Evolutionary conservation across 2,113 vertebrate genomes (phyloP).

Genomic region (Arothron firmamentum): DNA sequence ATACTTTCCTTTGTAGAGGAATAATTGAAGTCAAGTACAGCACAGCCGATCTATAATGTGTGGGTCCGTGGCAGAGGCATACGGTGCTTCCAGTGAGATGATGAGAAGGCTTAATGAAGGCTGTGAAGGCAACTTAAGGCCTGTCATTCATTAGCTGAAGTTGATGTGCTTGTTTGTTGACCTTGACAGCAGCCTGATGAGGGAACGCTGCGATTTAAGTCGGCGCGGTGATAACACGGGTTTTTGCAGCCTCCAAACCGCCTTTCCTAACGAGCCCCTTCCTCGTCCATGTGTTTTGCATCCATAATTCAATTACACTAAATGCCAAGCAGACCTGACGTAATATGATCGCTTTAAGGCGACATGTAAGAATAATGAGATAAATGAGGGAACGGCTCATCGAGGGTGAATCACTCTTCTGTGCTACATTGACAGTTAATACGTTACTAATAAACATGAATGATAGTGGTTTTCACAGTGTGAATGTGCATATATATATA

Average conservation of each 20-base stretch:
- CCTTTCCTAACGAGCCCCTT: constrained; percentile 15
- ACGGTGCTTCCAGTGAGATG: constrained; percentile 25
- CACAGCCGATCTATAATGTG: constrained; percentile 29
- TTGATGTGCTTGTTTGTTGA: constrained; percentile 15
- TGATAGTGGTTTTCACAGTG: too few species aligned
- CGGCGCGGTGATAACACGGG: background rate
- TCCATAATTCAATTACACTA: constrained; percentile 37
- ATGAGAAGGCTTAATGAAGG: constrained; percentile 1
- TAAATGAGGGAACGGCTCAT: constrained; percentile 13
- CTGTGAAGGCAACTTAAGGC: too few species aligned
- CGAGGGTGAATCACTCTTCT: constrained; percentile 5
- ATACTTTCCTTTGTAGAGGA: background rate
- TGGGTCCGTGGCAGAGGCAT: constrained; percentile 26
- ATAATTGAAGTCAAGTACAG: constrained; percentile 49
- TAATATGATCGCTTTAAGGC: constrained; percentile 1
- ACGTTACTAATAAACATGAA: background rate
- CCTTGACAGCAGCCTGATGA: background rate
- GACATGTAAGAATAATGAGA: constrained; percentile 12
- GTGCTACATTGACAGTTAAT: background rate
- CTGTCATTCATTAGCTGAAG: constrained; percentile 21
- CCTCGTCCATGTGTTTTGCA: constrained; percentile 11
- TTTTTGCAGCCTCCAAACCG: constrained; percentile 11
- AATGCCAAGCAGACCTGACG: constrained; percentile 2
- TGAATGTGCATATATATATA: too few species aligned
- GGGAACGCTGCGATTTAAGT: background rate